Evolutionary conservation across 2,113 vertebrate species (phyloP), one percentile per base, ranked within the genome.

Genomic region (Sturnira hondurensis): DNA sequence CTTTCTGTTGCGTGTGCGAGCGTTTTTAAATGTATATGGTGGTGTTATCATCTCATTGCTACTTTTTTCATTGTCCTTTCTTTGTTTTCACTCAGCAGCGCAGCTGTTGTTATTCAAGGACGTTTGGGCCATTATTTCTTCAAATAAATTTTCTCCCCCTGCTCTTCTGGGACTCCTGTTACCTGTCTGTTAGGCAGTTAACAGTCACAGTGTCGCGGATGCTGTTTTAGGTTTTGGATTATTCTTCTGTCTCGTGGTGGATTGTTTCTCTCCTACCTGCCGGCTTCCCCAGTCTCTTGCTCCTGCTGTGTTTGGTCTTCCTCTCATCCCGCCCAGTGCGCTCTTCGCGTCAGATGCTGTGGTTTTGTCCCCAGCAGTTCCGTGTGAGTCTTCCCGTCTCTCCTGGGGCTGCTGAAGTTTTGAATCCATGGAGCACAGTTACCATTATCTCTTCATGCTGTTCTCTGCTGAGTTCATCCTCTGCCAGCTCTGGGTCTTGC

Each of bases 401-500:
- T n/a, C 14, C 0, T 1, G 11, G 19, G 33, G 36, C 58, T 36
- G 0, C 22, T 4, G 28, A 1, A 9, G 24, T n/a, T 7, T 47
- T 13, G 31, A 38, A 47, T 33, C 33, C n/a, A 4, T 0, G 28
- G 61, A 36, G 12, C 1, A 16, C 17, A 2, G 93, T 43, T 31
- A 24, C 24, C 13, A 0, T 15, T 0, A 2, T 33, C 26, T 20
- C 45, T 1, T 13, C 2, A 4, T 12, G 31, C 16, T 31, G 41
- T 15, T 28, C 22, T 33, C 74, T 38, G 43, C 12, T 9, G 6
- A 19, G 5, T 45, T 61, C 31, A 4, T 2, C 78, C 7, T 24
- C 65, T 38, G 11, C 38, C 12, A 8, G 24, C 17, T 15, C 41
- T 0, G 54, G 4, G 14, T 22, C 47, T 65, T 20, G 28, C 74